These are phyloP conservation scores for Zeuzera pyrina DNA, from an alignment of 2,888 invertebrate genomes.

Conservation along the genomic window DNA sequence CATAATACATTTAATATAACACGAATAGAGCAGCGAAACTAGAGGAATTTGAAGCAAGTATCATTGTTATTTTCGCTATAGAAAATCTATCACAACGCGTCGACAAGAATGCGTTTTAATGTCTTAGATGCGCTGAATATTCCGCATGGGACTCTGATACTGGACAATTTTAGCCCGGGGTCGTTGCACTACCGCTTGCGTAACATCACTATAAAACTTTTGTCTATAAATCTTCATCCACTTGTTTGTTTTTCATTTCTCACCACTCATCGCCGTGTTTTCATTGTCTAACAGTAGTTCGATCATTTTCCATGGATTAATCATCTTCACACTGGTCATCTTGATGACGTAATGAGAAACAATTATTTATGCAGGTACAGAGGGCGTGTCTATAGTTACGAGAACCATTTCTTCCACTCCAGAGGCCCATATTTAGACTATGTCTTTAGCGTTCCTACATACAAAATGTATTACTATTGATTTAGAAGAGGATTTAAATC, in stretches of 20 bases:
- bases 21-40: slow-evolving; percentile 10
- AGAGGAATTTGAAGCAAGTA: slow-evolving; percentile 1
- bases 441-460: slow-evolving; percentile 67
- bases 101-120: slow-evolving; percentile 56
- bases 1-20: too few species aligned
- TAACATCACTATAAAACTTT: slow-evolving; percentile 26
- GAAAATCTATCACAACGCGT: slow-evolving; percentile 4
- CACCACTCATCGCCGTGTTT: slow-evolving; percentile 8
- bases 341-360: slow-evolving; percentile 31
- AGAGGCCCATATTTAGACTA: slow-evolving; percentile 63
- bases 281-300: slow-evolving; percentile 12
- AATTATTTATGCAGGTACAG: slow-evolving; percentile 70
- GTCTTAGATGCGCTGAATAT: slow-evolving; percentile 46
- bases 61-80: slow-evolving; percentile 4
- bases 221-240: slow-evolving; percentile 22
- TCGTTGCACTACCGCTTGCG: slow-evolving; percentile 54
- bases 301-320: neutral
- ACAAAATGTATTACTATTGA: slow-evolving; percentile 64
- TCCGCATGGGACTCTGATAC: slow-evolving; percentile 37
- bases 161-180: slow-evolving; percentile 50
- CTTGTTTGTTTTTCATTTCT: slow-evolving; percentile 6
- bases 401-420: slow-evolving; percentile 71
- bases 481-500: neutral
- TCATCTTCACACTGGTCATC: slow-evolving; percentile 13
- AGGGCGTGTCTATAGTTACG: slow-evolving; percentile 69